Conservation (phyloP, 2,113 vertebrate species). For the Stomatorhinus ivindoensis region DNA sequence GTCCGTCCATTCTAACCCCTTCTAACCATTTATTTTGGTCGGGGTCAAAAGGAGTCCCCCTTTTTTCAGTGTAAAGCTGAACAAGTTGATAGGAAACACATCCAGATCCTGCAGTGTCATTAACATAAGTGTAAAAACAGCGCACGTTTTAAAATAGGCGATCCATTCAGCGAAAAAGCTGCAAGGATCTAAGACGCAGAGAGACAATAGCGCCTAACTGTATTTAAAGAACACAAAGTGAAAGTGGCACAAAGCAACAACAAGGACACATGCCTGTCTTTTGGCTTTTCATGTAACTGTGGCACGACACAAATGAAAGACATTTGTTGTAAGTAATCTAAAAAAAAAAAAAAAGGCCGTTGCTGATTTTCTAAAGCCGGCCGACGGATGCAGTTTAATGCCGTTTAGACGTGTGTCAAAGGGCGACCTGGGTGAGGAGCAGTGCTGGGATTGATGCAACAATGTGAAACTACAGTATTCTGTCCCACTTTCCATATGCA, state of each 20-base stretch:
- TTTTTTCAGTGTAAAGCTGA: background rate
- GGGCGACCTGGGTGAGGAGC: background rate
- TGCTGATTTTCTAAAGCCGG: background rate
- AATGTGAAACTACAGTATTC: background rate
- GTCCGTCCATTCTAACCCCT: background rate
- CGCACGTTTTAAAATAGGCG: background rate
- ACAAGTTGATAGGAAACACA: too few species aligned
- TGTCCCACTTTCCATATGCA: constrained; percentile 10
- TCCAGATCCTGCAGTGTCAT: background rate
- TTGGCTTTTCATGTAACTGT: background rate
- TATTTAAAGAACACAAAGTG: background rate
- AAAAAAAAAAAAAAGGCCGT: background rate
- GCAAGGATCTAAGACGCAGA: background rate
- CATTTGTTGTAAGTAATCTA: background rate
- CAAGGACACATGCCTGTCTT: background rate
- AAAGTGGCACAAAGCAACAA: background rate
- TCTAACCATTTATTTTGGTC: background rate
- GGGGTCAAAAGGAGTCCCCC: background rate
- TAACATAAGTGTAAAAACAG: background rate
- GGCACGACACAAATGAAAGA: background rate
- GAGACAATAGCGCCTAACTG: background rate
- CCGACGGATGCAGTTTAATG: background rate
- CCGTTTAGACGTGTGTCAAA: constrained; percentile 3
- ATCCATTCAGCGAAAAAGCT: background rate
- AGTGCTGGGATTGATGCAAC: constrained; percentile 14